Evolutionary conservation across 2,888 invertebrate genomes (phyloP).

Genomic region (Folsomia manolachei): DNA sequence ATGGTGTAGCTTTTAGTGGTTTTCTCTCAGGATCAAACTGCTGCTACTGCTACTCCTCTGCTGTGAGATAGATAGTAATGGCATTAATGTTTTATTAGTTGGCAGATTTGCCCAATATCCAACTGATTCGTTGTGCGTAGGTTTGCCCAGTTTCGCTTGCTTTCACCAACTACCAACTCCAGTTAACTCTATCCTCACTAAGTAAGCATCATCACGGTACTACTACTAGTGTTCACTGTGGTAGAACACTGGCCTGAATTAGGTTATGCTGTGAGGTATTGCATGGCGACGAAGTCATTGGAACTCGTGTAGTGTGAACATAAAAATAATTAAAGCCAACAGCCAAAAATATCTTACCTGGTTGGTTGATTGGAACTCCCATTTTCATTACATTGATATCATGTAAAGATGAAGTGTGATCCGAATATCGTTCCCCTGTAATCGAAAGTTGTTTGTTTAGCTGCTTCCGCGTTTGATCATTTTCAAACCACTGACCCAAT

Average conservation of each 20-base stretch:
- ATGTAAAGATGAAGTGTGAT: constrained; percentile 45
- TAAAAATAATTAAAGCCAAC: too few relatives aligned
- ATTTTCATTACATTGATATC: constrained; percentile 51
- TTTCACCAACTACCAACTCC: background rate
- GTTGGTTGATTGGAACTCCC: constrained; percentile 47
- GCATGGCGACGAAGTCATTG: too few relatives aligned
- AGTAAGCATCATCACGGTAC: too few relatives aligned
- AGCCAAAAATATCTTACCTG: too few relatives aligned
- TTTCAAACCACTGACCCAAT: too few relatives aligned
- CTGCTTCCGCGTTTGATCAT: too few relatives aligned
- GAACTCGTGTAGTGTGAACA: too few relatives aligned
- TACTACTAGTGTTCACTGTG: background rate
- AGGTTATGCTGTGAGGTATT: background rate
- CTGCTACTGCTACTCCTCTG: background rate
- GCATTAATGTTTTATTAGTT: background rate
- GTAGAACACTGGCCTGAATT: too few relatives aligned
- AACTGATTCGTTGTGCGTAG: background rate
- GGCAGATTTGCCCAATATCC: background rate
- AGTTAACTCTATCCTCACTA: too few relatives aligned
- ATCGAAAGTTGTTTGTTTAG: too few relatives aligned
- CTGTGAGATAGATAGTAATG: background rate
- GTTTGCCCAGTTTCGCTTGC: background rate
- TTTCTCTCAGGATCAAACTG: background rate
- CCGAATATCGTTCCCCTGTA: too few relatives aligned
- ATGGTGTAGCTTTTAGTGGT: too few relatives aligned